These are phyloP conservation scores for Karalla daura DNA, from an alignment of 2,797 vertebrate genomes.

Conservation along the genomic window DNA sequence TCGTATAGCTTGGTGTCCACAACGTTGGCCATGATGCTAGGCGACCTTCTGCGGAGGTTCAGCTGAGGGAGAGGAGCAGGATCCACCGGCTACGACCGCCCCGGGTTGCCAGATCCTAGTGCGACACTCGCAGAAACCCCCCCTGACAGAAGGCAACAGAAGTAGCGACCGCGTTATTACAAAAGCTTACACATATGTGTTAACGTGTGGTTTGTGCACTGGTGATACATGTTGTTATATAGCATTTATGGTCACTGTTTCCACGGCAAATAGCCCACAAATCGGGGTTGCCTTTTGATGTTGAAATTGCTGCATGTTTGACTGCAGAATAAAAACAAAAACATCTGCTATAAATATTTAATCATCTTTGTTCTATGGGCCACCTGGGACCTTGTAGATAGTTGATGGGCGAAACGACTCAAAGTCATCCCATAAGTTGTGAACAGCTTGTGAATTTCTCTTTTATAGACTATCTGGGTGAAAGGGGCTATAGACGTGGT, in stretches of 20 bases:
- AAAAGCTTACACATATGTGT: no score
- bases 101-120: constrained; percentile 53
- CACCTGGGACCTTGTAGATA: not conserved
- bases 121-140: constrained; percentile 39
- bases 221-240: not conserved
- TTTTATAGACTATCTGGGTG: no score
- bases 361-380: not conserved
- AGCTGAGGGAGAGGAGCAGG: constrained; percentile 53
- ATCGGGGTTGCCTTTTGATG: no score
- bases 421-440: no score
- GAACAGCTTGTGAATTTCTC: no score
- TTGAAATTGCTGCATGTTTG: no score
- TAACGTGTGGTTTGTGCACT: no score
- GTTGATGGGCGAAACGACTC: no score
- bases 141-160: constrained; percentile 15
- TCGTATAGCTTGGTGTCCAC: constrained; percentile 96
- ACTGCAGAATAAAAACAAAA: not conserved
- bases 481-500: no score
- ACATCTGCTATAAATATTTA: not conserved
- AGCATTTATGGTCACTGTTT: no score
- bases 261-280: no score
- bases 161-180: not conserved
- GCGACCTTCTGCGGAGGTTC: constrained; percentile 71
- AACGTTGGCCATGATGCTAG: constrained; percentile 91
- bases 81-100: constrained; percentile 46